Evolutionary conservation across 2,797 vertebrate genomes (phyloP), one percentile per base, ranked within the genome.

Genomic region (Cuniculus paca): DNA sequence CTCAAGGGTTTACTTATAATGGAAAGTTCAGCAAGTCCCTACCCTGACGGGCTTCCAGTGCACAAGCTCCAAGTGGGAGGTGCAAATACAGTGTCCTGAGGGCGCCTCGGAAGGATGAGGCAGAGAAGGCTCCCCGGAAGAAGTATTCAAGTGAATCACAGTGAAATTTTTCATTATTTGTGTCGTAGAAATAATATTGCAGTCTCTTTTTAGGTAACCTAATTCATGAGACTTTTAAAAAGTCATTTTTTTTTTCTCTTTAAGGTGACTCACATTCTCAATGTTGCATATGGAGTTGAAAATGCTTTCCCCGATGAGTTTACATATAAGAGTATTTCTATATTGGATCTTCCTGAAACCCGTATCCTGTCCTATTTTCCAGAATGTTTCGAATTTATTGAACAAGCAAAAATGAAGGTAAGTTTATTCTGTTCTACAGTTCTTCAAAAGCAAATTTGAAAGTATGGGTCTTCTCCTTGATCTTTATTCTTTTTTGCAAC

Each of bases 181-280:
- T 90, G 9, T 90, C 93, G 52, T 0, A 58, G 36, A 90, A 91
- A 11, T 90, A 85, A 91, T 34, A 91, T 86, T 28, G 14, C 9
- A 80, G 4, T 36, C n/a, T 90, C 65, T 92, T 90, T 95, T 95
- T 56, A 94, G 89, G 56, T 81, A 72, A 82, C 52, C 39, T 74
- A 79, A 87, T 42, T 94, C 9, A 81, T 50, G 13, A 2, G 22
- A 86, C 54, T 83, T 95, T 80, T 11, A 1, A 2, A 42, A 90
- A 93, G 74, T 95, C 4, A 7, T 65, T 94, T 94, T 94, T 93
- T 63, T 0, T 85, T 92, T 72, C 80, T 90, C 65, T 98, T 98
- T 82, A 98, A 99, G 99, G 99, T 99, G 97, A 99, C 99, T 89
- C 99, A 99, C 65, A 98, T 99, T 97, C 98, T 99, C 95, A 99